Evolutionary conservation across 2,797 vertebrate species (phyloP), one percentile per base, ranked within the genome.

Genomic region (Ctenopoma multispine): DNA sequence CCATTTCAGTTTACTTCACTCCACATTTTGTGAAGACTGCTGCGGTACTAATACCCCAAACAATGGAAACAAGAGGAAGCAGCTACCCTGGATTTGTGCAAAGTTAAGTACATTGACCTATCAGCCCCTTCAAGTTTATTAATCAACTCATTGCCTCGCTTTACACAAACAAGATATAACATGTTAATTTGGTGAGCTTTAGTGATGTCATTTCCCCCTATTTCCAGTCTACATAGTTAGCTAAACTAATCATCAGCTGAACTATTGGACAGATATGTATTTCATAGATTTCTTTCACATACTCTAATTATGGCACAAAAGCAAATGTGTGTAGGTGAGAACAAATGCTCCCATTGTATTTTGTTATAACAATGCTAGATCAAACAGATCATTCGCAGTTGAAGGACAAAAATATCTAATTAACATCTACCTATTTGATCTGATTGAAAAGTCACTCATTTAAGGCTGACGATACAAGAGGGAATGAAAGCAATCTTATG

Each of bases 1-100:
- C 82, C 82, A 75, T 72, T 90, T 92, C 69, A 86, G 87, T 93
- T 91, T 90, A 91, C 83, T 85, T 83, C n/a, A 40, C 63, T 56
- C 31, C 15, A 58, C 20, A 40, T 62, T 72, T 70, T 61, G 18
- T 41, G 9, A 58, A 34, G 17, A 61, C 27, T 57, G 40, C 54
- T 63, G 27, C 24, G 60, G 24, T 24, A 23, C 18, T 59, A 38
- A 9, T 24, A 50, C 44, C n/a, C n/a, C 18, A n/a, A 36, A 55
- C 12, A 48, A 5, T 36, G 14, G 49, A 47, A 41, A 41, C 12
- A 38, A 38, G 10, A 38, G 4, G 36, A 38, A 38, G 13, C 36
- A 38, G 10, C 36, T 38, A 38, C 36, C 29, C 4, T 31, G 29
- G 29, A 4, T 31, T 31, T 31, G 29, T 31, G 7, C 29, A 31